These are phyloP conservation scores for Drosophila bipectinata DNA, from an alignment of 1,140 invertebrate genomes.

Conservation along the genomic window DNA sequence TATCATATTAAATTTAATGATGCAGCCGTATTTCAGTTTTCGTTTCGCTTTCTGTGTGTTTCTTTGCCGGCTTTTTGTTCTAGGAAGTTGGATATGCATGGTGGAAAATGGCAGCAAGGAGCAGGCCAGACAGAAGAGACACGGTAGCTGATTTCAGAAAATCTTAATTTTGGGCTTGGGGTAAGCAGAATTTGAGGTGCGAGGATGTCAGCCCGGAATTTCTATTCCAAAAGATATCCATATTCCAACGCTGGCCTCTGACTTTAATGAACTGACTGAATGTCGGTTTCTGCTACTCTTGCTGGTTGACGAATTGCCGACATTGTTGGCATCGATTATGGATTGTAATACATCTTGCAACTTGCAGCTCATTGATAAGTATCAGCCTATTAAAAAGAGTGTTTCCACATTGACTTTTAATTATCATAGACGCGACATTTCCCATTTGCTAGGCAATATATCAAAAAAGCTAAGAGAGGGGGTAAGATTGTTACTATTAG, in stretches of 20 bases:
- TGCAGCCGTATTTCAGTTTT: slow-evolving; percentile 84
- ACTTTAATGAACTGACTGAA: neutral
- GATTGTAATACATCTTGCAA: slow-evolving; percentile 69
- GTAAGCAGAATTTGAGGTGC: slow-evolving; percentile 45
- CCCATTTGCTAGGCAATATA: slow-evolving; percentile 21
- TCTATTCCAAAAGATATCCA: slow-evolving; percentile 73
- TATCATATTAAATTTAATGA: slow-evolving; percentile 85
- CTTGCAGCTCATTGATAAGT: slow-evolving; percentile 52
- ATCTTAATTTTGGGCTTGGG: slow-evolving; percentile 53
- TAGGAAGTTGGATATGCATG: slow-evolving; percentile 28
- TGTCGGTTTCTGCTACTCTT: neutral
- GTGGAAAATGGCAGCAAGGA: slow-evolving; percentile 5
- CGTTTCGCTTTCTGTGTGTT: slow-evolving; percentile 66
- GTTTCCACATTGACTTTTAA: slow-evolving; percentile 65
- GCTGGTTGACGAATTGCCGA: slow-evolving; percentile 65
- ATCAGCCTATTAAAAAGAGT: slow-evolving; percentile 23
- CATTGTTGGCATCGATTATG: slow-evolving; percentile 67
- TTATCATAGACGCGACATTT: slow-evolving; percentile 40
- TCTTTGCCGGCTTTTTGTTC: slow-evolving; percentile 56
- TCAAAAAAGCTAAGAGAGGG: slow-evolving; percentile 4
- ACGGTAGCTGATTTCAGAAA: slow-evolving; percentile 68
- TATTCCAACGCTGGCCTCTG: slow-evolving; percentile 34
- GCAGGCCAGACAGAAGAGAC: slow-evolving; percentile 10
- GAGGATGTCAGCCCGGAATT: slow-evolving; percentile 58
- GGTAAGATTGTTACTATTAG: neutral